Evolutionary conservation across 2,113 vertebrate species (phyloP).

Genomic region (Vidua macroura): DNA sequence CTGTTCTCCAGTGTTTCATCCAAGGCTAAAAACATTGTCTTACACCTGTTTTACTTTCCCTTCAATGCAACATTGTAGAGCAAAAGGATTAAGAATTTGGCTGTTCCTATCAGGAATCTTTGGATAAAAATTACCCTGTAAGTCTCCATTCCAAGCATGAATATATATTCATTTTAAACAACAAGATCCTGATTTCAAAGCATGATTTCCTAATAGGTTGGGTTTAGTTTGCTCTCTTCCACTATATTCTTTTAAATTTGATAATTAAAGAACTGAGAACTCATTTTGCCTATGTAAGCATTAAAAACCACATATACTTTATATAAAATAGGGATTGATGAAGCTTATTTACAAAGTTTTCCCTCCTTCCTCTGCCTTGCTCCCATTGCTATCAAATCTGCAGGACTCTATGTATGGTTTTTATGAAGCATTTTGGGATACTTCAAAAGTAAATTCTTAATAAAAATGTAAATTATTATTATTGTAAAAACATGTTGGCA

Average conservation of each 20-base stretch:
- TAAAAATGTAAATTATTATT: conserved; percentile 39
- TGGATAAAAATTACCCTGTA: not conserved
- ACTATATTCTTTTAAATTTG: not conserved
- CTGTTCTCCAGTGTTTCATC: not conserved
- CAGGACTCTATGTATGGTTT: not conserved
- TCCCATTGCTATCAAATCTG: not conserved
- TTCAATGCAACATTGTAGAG: not conserved
- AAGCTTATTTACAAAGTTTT: not conserved
- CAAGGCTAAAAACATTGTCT: not conserved
- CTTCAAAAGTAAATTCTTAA: conserved; percentile 11
- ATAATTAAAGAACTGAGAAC: not conserved
- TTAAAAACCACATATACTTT: not conserved
- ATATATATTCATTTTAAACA: not conserved
- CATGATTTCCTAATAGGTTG: not conserved
- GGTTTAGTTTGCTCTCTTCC: not conserved
- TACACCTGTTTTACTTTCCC: not conserved
- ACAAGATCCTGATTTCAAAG: not conserved
- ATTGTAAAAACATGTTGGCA: conserved; percentile 54
- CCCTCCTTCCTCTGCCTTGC: not conserved
- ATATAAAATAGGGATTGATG: not conserved
- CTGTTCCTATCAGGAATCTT: not conserved
- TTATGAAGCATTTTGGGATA: not conserved
- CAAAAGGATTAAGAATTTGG: not conserved
- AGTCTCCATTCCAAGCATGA: not conserved
- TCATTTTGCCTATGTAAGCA: not conserved